Evolutionary conservation across 2,113 vertebrate species (phyloP).

Genomic region (Salvelinus fontinalis): DNA sequence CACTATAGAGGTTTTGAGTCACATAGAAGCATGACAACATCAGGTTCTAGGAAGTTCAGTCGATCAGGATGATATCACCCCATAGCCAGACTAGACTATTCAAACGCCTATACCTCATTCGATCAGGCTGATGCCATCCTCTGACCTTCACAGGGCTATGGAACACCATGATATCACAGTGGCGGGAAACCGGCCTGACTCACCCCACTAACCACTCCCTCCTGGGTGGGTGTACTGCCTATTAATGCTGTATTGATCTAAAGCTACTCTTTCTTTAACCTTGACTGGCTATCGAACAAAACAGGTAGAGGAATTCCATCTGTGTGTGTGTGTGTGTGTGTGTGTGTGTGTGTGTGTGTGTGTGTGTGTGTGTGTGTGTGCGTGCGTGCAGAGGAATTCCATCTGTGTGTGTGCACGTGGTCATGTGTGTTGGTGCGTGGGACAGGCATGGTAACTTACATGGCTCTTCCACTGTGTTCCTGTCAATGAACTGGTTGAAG

Average conservation of each 20-base stretch:
- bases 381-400: neutral
- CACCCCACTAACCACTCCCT: neutral
- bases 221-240: too few species aligned
- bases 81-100: constrained; percentile 42
- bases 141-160: too few species aligned
- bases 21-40: constrained; percentile 49
- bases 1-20: constrained; percentile 48
- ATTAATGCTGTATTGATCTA: too few species aligned
- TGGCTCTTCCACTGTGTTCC: constrained; percentile 80
- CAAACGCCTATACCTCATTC: constrained; percentile 37
- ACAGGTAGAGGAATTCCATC: too few species aligned
- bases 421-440: neutral
- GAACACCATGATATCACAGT: constrained; percentile 10
- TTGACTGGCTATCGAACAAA: neutral
- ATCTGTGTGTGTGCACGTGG: neutral
- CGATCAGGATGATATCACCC: constrained; percentile 50
- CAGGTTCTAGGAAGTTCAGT: constrained; percentile 56
- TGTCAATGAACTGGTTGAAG: constrained; percentile 90
- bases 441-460: constrained; percentile 81
- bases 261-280: too few species aligned
- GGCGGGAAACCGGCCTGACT: neutral
- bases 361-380: neutral
- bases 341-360: neutral
- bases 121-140: too few species aligned
- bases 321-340: neutral